Conservation (phyloP, 2,888 invertebrate genomes). For the Xylocampa areola region DNA sequence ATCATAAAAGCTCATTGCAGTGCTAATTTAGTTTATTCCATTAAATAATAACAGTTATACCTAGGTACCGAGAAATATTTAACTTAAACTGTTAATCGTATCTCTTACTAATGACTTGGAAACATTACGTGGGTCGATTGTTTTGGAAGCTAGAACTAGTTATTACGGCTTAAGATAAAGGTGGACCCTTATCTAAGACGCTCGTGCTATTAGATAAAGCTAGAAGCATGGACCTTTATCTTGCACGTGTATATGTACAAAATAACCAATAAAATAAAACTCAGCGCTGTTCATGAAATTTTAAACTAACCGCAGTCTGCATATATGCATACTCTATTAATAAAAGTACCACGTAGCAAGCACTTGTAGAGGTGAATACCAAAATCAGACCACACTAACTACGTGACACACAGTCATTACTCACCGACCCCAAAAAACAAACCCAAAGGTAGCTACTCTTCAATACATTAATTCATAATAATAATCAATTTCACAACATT, state of each 20-base stretch:
- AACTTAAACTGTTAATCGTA: neutral
- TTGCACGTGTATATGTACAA: too few relatives aligned
- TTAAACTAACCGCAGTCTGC: conserved; percentile 23
- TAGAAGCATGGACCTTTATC: too few relatives aligned
- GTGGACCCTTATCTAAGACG: too few relatives aligned
- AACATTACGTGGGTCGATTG: neutral
- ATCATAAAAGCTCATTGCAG: too few relatives aligned
- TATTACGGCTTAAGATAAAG: neutral
- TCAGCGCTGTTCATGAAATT: neutral
- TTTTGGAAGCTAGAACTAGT: neutral
- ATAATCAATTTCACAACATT: conserved; percentile 58
- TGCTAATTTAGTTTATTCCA: too few relatives aligned
- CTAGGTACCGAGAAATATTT: neutral
- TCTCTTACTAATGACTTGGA: neutral
- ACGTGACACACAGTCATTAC: conserved; percentile 35
- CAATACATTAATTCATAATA: conserved; percentile 21
- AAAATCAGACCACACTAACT: conserved; percentile 16
- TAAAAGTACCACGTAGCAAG: conserved; percentile 2
- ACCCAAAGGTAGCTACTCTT: conserved; percentile 6
- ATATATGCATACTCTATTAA: neutral
- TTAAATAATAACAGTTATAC: too few relatives aligned
- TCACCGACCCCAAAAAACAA: conserved; percentile 24
- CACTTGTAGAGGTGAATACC: conserved; percentile 7
- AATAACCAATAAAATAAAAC: too few relatives aligned
- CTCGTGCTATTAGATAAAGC: too few relatives aligned